A percentile compares a stretch with the other conserved stretches of the same genome.
These are phyloP conservation scores for Leucopsar rothschildi DNA, from an alignment of 2,113 vertebrate species.

Conservation along the genomic window DNA sequence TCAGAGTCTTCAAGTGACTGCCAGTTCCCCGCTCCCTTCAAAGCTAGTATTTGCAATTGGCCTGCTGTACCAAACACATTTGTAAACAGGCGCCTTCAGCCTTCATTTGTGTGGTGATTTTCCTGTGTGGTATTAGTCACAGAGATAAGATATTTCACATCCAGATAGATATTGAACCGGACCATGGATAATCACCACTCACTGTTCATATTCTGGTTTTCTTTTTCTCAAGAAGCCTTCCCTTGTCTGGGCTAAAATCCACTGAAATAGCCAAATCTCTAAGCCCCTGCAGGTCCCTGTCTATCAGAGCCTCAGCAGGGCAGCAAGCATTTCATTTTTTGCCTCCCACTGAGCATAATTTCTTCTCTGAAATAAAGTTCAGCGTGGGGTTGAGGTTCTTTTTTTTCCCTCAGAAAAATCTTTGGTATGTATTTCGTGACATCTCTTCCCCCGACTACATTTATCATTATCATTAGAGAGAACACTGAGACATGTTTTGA, in stretches of 20 bases:
- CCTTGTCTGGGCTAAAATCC: neutral
- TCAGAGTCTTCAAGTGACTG: neutral
- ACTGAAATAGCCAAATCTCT: constrained; percentile 1
- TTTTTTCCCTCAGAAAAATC: constrained; percentile 37
- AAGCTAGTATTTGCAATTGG: neutral
- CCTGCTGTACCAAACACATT: neutral
- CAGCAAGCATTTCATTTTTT: constrained; percentile 56
- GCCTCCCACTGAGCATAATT: constrained; percentile 59
- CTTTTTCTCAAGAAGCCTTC: neutral
- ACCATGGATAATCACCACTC: neutral
- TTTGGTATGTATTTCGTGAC: constrained; percentile 57
- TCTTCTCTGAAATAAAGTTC: constrained; percentile 52
- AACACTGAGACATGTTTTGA: constrained; percentile 57
- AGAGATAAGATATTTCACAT: neutral
- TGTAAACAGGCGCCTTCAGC: neutral
- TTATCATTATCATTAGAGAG: constrained; percentile 62
- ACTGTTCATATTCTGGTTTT: neutral
- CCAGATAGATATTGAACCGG: neutral
- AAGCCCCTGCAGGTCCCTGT: constrained; percentile 6
- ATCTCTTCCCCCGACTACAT: constrained; percentile 54
- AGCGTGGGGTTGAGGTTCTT: constrained; percentile 38
- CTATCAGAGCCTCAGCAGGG: constrained; percentile 54
- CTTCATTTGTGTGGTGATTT: neutral
- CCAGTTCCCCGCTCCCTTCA: neutral
- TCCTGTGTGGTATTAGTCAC: neutral